Evolutionary conservation across 1,140 invertebrate genomes (phyloP).

Genomic region (Drosophila gunungcola): DNA sequence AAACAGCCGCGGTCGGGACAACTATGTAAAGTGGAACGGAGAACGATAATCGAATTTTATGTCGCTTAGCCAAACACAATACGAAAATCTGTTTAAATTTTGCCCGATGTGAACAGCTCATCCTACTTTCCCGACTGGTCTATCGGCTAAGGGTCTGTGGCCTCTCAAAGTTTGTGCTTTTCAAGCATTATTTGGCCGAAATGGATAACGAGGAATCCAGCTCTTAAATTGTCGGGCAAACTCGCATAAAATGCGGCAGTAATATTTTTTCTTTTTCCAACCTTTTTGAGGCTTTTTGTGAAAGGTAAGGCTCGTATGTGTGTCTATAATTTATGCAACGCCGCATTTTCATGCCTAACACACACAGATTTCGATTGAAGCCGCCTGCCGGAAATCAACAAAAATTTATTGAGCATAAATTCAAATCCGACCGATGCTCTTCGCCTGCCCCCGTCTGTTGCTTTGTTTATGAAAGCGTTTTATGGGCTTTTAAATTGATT

Average conservation of each 20-base stretch:
- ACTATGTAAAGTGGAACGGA: constrained; percentile 1
- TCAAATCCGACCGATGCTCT: constrained; percentile 66
- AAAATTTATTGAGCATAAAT: constrained; percentile 84
- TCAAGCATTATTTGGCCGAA: constrained; percentile 69
- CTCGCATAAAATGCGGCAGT: constrained; percentile 63
- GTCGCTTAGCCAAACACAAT: constrained; percentile 53
- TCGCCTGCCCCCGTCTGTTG: constrained; percentile 25
- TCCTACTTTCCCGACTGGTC: constrained; percentile 10
- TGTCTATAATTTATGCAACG: constrained; percentile 77
- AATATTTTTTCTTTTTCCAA: constrained; percentile 40
- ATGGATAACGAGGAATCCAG: constrained; percentile 26
- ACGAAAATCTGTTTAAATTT: constrained; percentile 73
- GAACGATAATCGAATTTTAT: constrained; percentile 56
- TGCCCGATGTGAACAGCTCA: constrained; percentile 16
- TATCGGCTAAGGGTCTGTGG: constrained; percentile 34
- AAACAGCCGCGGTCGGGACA: constrained; percentile 13
- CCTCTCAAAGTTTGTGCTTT: constrained; percentile 62
- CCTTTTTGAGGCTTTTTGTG: constrained; percentile 23
- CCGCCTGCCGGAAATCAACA: constrained; percentile 73
- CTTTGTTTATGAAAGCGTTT: constrained; percentile 76
- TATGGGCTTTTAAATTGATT: constrained; percentile 82
- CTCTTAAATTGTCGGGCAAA: constrained; percentile 42
- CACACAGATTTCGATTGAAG: constrained; percentile 31
- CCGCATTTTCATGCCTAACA: constrained; percentile 71
- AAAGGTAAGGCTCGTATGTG: constrained; percentile 56